Evolutionary conservation across 2,888 invertebrate genomes (phyloP), one percentile per base, ranked within the genome.

Genomic region (Callimorpha dominula): DNA sequence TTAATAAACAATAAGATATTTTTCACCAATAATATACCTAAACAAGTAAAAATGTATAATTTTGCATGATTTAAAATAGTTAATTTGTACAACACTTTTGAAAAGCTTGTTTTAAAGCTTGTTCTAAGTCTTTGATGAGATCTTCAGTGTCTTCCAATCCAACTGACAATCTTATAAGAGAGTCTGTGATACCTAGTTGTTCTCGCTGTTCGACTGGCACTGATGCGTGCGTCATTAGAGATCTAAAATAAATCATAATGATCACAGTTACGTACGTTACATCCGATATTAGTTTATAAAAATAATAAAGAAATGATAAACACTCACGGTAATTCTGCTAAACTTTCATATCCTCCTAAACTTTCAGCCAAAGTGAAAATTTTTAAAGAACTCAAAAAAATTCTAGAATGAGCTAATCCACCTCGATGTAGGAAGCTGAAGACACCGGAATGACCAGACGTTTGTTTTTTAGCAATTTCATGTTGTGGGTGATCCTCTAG

Each of bases 161-260:
- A 68, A 99, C 97, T 0, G 99, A 99, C 46, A 99, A 92, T 79
- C 99, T 96, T 70, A 99, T 96, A 46, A 99, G 95, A 57, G 97
- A 97, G 88, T 99, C 98, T 0, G 97, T 97, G 79, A 99, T 99
- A 17, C 98, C 98, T 50, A 99, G 96, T 77, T 95, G 94, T 49
- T 90, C 93, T 77, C 99, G 95, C 79, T 97, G 97, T 65, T 97
- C 97, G 70, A 96, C 96, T 0, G 99, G 98, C 49, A 99, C 97
- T 0, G 98, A 98, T 1, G 99, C 98, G 89, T 99, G 99, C 0
- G 99, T 99, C 99, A 99, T 99, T 46, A 98, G 91, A 42, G 97
- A 97, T 77, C 98, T 98, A 90, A 54, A 95, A 94, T 86, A 74
- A 49, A 69, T 68, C n/a, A 7, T 40, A 57, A 49, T 46, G 1